These are phyloP conservation scores for Trichonephila clavata DNA, from an alignment of 1,140 invertebrate species.

Conservation along the genomic window DNA sequence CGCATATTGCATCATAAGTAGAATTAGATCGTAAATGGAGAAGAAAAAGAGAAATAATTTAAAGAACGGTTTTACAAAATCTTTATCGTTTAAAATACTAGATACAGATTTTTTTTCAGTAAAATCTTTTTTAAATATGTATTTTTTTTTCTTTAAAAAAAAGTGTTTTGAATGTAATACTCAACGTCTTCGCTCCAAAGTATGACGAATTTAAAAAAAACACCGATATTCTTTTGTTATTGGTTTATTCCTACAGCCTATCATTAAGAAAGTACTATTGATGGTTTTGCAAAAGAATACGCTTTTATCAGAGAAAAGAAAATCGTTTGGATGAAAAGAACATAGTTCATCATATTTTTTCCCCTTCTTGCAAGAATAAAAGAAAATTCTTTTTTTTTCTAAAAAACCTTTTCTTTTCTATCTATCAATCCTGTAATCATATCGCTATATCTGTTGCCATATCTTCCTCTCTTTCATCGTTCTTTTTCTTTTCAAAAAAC, in stretches of 20 bases:
- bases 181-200: neutral
- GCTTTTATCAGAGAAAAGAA: constrained; percentile 11
- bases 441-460: constrained; percentile 38
- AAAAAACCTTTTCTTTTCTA: constrained; percentile 49
- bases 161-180: too few relatives aligned
- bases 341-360: constrained; percentile 39
- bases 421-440: constrained; percentile 63
- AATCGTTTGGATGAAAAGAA: constrained; percentile 37
- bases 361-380: neutral
- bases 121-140: too few relatives aligned
- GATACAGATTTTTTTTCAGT: too few relatives aligned
- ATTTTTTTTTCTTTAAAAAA: too few relatives aligned
- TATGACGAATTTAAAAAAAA: neutral
- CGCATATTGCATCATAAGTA: too few relatives aligned
- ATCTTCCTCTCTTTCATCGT: constrained; percentile 41
- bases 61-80: too few relatives aligned
- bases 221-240: neutral
- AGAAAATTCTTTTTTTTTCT: neutral
- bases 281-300: neutral
- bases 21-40: too few relatives aligned
- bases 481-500: constrained; percentile 37
- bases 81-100: too few relatives aligned
- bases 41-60: too few relatives aligned
- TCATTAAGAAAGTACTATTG: neutral
- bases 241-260: neutral